phyloP scores from a whole-genome alignment of 1,140 invertebrate species.

The Drusus annulatus region DNA sequence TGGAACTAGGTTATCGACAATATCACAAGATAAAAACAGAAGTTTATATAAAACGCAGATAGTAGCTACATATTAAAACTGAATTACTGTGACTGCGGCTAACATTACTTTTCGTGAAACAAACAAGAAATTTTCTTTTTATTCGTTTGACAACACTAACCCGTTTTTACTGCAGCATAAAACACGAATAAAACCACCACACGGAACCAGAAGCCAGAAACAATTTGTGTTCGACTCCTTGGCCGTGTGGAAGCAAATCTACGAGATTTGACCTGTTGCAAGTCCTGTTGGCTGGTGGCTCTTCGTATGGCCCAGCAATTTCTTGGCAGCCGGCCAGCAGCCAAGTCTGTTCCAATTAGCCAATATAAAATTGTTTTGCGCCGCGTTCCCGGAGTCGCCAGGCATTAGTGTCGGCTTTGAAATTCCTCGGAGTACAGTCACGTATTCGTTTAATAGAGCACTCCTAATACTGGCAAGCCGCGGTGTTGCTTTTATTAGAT shows the following conservation, averaged over 20 bases:
- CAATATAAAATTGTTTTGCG: slow-evolving; percentile 43
- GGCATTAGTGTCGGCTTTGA: slow-evolving; percentile 9
- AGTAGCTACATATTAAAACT: too few relatives aligned
- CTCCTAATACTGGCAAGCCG: not conserved
- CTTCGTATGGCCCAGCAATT: not conserved
- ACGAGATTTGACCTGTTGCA: slow-evolving; percentile 41
- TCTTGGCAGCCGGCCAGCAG: slow-evolving; percentile 7
- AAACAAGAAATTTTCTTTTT: too few relatives aligned
- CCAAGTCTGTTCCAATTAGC: slow-evolving; percentile 34
- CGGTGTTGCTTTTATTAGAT: not conserved
- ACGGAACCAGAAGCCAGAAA: not conserved
- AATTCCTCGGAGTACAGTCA: slow-evolving; percentile 4
- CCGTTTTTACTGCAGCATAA: too few relatives aligned
- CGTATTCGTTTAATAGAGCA: slow-evolving; percentile 23
- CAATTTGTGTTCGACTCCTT: not conserved
- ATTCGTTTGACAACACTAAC: too few relatives aligned
- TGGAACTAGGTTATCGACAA: too few relatives aligned
- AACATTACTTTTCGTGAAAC: too few relatives aligned
- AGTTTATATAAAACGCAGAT: too few relatives aligned
- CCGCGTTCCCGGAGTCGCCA: not conserved
- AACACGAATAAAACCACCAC: not conserved
- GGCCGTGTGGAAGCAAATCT: too few relatives aligned
- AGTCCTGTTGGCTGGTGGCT: not conserved
- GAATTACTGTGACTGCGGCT: too few relatives aligned
- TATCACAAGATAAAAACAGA: too few relatives aligned